Percentiles rank a stretch among this genome's conserved stretches.
Conservation (phyloP, 2,113 vertebrate species). For the Leiothrix lutea region DNA sequence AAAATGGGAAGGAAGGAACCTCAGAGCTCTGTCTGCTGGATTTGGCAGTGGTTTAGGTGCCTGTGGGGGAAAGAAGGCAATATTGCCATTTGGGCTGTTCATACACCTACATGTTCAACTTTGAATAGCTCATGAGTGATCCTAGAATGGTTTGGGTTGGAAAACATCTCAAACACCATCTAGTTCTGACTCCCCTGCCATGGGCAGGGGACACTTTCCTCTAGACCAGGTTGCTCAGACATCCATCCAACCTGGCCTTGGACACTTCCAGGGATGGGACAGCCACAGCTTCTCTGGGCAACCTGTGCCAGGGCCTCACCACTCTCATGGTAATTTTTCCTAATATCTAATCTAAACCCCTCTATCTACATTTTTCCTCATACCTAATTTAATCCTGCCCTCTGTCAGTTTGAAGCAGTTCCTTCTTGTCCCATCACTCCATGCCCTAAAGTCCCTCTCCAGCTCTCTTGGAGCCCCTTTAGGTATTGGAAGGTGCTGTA, state of each 20-base stretch:
- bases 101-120: neutral
- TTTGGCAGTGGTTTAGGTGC: neutral
- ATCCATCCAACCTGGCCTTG: neutral
- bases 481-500: neutral
- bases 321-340: neutral
- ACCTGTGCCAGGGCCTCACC: neutral
- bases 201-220: neutral
- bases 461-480: neutral
- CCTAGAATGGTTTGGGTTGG: neutral
- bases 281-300: neutral
- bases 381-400: neutral
- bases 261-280: no score
- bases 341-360: neutral
- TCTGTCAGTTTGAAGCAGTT: neutral
- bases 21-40: neutral
- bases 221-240: neutral
- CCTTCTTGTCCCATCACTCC: neutral
- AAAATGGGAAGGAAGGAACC: neutral
- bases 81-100: neutral
- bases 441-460: neutral
- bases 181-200: neutral
- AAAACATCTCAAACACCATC: neutral
- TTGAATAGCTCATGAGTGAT: neutral
- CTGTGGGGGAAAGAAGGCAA: neutral
- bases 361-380: neutral